These are phyloP conservation scores for Brachirus orientalis DNA, from an alignment of 2,113 vertebrate species.

Conservation along the genomic window DNA sequence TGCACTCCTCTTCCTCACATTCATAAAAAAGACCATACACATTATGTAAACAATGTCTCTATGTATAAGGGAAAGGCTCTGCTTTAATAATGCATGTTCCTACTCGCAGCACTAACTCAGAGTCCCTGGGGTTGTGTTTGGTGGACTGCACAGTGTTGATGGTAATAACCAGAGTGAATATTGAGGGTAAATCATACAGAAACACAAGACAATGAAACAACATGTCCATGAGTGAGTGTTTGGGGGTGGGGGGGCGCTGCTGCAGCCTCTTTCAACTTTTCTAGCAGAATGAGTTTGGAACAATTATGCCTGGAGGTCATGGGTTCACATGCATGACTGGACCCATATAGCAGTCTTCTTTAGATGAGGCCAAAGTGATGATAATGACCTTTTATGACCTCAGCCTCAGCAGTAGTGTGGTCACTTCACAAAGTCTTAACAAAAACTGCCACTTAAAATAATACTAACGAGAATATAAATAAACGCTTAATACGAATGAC, in stretches of 20 bases:
- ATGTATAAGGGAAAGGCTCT: constrained; percentile 15
- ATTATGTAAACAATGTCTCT: constrained; percentile 3
- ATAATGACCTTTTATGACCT: not conserved
- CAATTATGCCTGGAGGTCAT: constrained; percentile 50
- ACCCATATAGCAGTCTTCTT: constrained; percentile 5
- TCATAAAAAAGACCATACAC: constrained; percentile 10
- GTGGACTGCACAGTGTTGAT: constrained; percentile 10
- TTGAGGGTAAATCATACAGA: constrained; percentile 4
- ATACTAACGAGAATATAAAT: not conserved
- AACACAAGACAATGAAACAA: constrained; percentile 4
- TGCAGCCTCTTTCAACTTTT: constrained; percentile 32
- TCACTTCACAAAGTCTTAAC: not conserved
- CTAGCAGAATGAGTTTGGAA: constrained; percentile 42
- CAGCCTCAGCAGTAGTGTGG: too few relatives aligned
- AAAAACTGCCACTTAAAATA: not conserved
- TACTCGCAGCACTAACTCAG: constrained; percentile 19
- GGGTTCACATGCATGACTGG: constrained; percentile 35
- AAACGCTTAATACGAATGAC: not conserved
- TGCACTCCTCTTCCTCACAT: not conserved
- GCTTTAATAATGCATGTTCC: constrained; percentile 46
- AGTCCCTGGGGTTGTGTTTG: constrained; percentile 10
- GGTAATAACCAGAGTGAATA: constrained; percentile 22
- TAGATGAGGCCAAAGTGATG: constrained; percentile 26
- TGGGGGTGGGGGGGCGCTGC: too few relatives aligned
- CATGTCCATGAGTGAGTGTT: constrained; percentile 18